Percentiles rank a stretch among this genome's conserved stretches.
Evolutionary conservation across 2,888 invertebrate species (phyloP).

Genomic region (Catocala sponsa): DNA sequence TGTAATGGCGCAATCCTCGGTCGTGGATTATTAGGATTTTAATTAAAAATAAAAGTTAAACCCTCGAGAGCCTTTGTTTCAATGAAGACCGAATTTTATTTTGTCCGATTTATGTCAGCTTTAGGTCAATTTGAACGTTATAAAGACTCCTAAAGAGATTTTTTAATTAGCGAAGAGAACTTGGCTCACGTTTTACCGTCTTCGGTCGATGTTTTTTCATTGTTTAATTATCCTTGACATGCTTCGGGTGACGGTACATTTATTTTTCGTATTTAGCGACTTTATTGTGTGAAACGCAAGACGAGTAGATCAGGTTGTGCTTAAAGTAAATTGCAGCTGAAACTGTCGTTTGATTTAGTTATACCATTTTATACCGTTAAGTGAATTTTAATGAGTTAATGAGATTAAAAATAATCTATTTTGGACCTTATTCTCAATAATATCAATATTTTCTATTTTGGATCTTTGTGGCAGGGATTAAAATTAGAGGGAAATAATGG

Average conservation of each 20-base stretch:
- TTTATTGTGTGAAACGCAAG: constrained; percentile 1
- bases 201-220: constrained; percentile 27
- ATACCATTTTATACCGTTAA: too few species aligned
- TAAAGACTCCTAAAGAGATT: constrained; percentile 43
- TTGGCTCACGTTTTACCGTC: constrained; percentile 20
- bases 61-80: constrained; percentile 34
- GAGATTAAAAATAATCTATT: too few species aligned
- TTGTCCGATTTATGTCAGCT: constrained; percentile 47
- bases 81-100: constrained; percentile 54
- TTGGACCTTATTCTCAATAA: too few species aligned
- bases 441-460: too few species aligned
- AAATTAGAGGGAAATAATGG: too few species aligned
- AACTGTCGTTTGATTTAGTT: too few species aligned
- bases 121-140: constrained; percentile 51
- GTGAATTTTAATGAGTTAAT: too few species aligned
- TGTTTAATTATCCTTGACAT: constrained; percentile 33
- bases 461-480: too few species aligned
- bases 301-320: neutral
- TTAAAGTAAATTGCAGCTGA: neutral
- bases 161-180: constrained; percentile 48
- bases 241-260: constrained; percentile 21
- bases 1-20: constrained; percentile 42
- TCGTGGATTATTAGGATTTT: constrained; percentile 50
- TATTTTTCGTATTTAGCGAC: constrained; percentile 15
- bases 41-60: constrained; percentile 58